Conservation (phyloP, 2,797 vertebrate species). For the Morelia viridis region DNA sequence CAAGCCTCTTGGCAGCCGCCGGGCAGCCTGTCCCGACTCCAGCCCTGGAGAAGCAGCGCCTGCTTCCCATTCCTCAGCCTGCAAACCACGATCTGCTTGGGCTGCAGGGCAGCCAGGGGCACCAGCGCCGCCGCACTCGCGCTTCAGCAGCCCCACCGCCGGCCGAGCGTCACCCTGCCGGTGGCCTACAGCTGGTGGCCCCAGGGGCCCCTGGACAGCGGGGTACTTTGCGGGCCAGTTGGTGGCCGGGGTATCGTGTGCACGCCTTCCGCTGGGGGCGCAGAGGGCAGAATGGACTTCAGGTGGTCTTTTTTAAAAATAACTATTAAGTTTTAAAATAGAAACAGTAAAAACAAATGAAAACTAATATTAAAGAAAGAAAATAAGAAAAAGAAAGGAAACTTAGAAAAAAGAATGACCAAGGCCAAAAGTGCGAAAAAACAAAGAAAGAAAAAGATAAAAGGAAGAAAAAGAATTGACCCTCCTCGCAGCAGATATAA, state of each 20-base stretch:
- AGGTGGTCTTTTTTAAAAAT: not conserved
- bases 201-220: not conserved
- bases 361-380: no score
- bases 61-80: not conserved
- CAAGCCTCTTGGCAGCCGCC: not conserved
- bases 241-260: not conserved
- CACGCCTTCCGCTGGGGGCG: rapidly evolving
- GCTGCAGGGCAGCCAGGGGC: not conserved
- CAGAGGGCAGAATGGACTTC: not conserved
- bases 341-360: no score
- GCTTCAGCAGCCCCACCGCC: not conserved
- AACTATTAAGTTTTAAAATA: no score
- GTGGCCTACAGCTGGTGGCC: no score
- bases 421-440: no score
- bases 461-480: no score
- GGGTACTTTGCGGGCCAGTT: not conserved
- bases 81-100: not conserved
- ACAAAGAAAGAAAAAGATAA: no score
- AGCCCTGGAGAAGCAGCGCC: not conserved
- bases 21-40: not conserved
- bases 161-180: no score
- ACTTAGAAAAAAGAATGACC: no score
- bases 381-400: no score
- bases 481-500: no score
- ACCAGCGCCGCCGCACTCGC: not conserved